A percentile compares a stretch with the other conserved stretches of the same genome.
phyloP scores from a whole-genome alignment of 1,140 invertebrate species.

The Oedothorax gibbosus region DNA sequence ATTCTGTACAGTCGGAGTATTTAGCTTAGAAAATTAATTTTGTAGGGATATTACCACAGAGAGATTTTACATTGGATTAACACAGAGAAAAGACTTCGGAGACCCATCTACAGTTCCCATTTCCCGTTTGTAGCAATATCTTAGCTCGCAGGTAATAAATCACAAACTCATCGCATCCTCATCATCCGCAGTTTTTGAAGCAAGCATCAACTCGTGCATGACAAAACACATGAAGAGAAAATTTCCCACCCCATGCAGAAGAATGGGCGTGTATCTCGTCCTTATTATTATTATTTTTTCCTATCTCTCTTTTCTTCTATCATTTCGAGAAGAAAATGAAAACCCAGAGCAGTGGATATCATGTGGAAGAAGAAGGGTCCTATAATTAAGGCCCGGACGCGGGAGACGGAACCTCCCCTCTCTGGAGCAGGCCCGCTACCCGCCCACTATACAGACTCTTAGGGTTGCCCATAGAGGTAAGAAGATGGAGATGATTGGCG shows the following conservation, averaged over 20 bases:
- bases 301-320: slow-evolving; percentile 32
- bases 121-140: too few species aligned
- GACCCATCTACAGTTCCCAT: too few species aligned
- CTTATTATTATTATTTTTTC: slow-evolving; percentile 9
- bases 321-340: slow-evolving; percentile 29
- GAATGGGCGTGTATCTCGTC: slow-evolving; percentile 20
- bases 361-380: slow-evolving; percentile 12
- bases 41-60: too few species aligned
- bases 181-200: slow-evolving; percentile 1
- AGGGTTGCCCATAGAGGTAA: slow-evolving; percentile 13
- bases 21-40: too few species aligned
- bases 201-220: slow-evolving; percentile 53
- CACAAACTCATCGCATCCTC: too few species aligned
- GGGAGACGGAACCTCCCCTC: slow-evolving; percentile 33
- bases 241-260: slow-evolving; percentile 20
- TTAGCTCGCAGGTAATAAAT: too few species aligned
- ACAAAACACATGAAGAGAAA: slow-evolving; percentile 58
- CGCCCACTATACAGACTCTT: slow-evolving; percentile 27
- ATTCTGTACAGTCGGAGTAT: too few species aligned
- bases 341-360: slow-evolving; percentile 42
- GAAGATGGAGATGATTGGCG: too few species aligned
- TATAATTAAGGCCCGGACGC: slow-evolving; percentile 48
- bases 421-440: slow-evolving; percentile 7
- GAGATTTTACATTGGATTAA: too few species aligned
- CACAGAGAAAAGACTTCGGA: too few species aligned